Conservation (phyloP, 1,140 invertebrate genomes). For the Drosophila kikkawai region DNA sequence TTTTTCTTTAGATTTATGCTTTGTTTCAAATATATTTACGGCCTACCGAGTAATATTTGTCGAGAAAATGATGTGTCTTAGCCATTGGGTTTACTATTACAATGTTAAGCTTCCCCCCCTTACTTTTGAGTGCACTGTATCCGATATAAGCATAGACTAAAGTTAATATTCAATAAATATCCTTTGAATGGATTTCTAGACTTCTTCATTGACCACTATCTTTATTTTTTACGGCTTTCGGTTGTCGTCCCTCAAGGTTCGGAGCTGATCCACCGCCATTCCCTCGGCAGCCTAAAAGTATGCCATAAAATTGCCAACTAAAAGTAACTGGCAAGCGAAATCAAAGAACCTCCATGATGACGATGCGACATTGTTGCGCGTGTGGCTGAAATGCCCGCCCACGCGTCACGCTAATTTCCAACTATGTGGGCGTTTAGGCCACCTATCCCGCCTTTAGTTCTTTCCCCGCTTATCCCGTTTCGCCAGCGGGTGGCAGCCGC, state of each 20-base stretch:
- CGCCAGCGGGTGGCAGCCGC: background rate
- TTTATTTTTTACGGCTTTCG: background rate
- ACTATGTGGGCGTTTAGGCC: constrained; percentile 71
- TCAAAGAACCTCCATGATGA: constrained; percentile 64
- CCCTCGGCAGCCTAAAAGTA: constrained; percentile 60
- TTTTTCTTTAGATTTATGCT: background rate
- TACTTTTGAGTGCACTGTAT: background rate
- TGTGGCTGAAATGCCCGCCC: constrained; percentile 31
- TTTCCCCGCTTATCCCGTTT: background rate
- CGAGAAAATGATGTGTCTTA: background rate
- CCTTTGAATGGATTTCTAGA: background rate
- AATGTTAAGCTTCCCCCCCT: too few relatives aligned
- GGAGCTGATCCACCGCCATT: background rate
- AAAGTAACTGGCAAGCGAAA: constrained; percentile 59
- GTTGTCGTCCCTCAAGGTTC: constrained; percentile 12
- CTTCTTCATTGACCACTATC: background rate
- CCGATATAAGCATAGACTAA: too few relatives aligned
- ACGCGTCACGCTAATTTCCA: constrained; percentile 67
- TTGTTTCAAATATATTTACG: background rate
- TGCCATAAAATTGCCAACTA: constrained; percentile 42
- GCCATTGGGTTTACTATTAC: too few relatives aligned
- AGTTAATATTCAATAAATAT: background rate
- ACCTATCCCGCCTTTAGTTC: constrained; percentile 1
- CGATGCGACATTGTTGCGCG: constrained; percentile 72
- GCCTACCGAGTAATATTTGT: background rate